Conservation (phyloP, 2,888 invertebrate species). For the Volucella inanis region DNA sequence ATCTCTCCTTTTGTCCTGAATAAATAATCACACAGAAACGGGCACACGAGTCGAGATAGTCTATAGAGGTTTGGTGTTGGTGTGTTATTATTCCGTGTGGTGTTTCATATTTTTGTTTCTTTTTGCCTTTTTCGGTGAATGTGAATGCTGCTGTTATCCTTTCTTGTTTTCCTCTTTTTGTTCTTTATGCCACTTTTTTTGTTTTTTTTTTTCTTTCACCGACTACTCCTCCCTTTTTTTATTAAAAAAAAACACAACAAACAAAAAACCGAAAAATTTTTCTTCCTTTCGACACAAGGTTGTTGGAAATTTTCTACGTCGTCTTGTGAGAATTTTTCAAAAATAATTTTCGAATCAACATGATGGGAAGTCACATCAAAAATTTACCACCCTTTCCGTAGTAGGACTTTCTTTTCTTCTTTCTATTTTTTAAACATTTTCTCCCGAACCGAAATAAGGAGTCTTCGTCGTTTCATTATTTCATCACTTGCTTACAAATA, state of each 20-base stretch:
- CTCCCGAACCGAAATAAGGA: constrained; percentile 20
- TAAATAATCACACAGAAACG: constrained; percentile 64
- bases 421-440: constrained; percentile 30
- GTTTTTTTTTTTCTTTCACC: constrained; percentile 58
- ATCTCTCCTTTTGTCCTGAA: constrained; percentile 67
- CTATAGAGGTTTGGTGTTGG: constrained; percentile 12
- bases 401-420: background rate
- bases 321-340: constrained; percentile 39
- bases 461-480: constrained; percentile 56
- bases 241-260: background rate
- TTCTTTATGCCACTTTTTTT: constrained; percentile 72
- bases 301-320: constrained; percentile 25
- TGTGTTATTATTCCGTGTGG: constrained; percentile 24
- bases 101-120: constrained; percentile 29
- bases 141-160: constrained; percentile 61
- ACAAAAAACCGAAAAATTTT: background rate
- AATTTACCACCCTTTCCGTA: constrained; percentile 26
- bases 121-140: constrained; percentile 11
- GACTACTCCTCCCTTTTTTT: constrained; percentile 71
- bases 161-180: constrained; percentile 66
- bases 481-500: constrained; percentile 37
- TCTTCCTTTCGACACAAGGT: constrained; percentile 40
- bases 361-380: constrained; percentile 7
- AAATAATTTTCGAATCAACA: constrained; percentile 44
- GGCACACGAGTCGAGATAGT: constrained; percentile 12